phyloP scores from a whole-genome alignment of 1,140 invertebrate genomes.

The Drosophila ironensis region DNA sequence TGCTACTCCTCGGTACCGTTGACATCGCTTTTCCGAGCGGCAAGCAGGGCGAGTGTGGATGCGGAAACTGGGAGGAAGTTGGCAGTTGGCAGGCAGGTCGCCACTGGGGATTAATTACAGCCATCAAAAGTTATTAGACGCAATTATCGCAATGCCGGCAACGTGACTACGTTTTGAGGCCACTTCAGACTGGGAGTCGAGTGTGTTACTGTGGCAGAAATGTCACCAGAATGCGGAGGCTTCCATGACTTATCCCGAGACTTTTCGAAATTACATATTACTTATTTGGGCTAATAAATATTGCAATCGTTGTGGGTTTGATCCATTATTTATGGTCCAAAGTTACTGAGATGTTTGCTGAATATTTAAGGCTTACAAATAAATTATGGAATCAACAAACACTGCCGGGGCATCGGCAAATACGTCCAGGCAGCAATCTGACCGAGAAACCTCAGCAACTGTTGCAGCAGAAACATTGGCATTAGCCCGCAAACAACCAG shows the following conservation, averaged over 20 bases:
- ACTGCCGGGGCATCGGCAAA: too few relatives aligned
- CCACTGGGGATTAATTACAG: conserved; percentile 78
- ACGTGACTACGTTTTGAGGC: conserved; percentile 49
- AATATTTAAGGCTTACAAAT: too few relatives aligned
- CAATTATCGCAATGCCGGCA: conserved; percentile 75
- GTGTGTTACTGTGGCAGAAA: conserved; percentile 3
- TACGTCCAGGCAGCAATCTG: neutral
- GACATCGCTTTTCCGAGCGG: neutral
- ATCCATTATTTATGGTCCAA: too few relatives aligned
- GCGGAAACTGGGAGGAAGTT: neutral
- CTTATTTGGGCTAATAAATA: neutral
- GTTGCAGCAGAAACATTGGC: conserved; percentile 3
- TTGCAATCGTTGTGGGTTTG: neutral
- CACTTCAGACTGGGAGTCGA: conserved; percentile 19
- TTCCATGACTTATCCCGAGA: too few relatives aligned
- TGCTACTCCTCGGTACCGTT: conserved; percentile 26
- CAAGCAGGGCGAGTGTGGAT: neutral
- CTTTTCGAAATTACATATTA: neutral
- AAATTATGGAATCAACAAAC: too few relatives aligned
- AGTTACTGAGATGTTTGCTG: too few relatives aligned
- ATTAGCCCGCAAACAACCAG: conserved; percentile 22
- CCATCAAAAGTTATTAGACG: conserved; percentile 79
- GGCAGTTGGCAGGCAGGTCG: conserved; percentile 22
- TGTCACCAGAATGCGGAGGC: neutral
- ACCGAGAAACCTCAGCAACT: conserved; percentile 19